Conservation (phyloP, 2,888 invertebrate species). For the Limnephilus rhombicus region DNA sequence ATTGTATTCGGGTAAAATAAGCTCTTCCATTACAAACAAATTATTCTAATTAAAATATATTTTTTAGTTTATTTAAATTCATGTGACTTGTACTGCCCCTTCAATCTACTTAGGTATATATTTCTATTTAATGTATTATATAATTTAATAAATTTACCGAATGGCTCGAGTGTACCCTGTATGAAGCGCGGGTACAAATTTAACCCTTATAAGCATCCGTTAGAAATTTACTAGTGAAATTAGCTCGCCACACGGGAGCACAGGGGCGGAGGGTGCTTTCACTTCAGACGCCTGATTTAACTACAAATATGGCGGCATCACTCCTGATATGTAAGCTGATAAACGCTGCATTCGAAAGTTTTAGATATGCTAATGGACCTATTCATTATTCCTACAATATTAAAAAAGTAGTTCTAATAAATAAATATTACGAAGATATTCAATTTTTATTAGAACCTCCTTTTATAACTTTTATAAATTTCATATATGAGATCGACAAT, state of each 20-base stretch:
- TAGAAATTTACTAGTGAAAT: conserved; percentile 58
- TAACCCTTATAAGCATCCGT: conserved; percentile 59
- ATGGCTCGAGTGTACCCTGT: conserved; percentile 42
- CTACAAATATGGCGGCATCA: background rate
- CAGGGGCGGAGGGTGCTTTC: conserved; percentile 24
- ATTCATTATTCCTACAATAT: background rate
- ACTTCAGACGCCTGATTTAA: background rate
- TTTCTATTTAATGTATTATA: background rate
- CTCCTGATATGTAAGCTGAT: background rate
- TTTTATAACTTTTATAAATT: too few relatives aligned
- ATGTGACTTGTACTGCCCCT: background rate
- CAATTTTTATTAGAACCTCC: too few relatives aligned
- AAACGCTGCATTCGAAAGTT: background rate
- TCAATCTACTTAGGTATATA: background rate
- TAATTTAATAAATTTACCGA: background rate
- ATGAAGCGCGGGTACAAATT: conserved; percentile 48
- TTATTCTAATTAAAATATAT: too few relatives aligned
- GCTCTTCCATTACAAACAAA: too few relatives aligned
- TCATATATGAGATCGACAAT: too few relatives aligned
- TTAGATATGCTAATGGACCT: background rate
- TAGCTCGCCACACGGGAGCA: conserved; percentile 40
- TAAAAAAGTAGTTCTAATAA: too few relatives aligned
- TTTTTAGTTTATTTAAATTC: background rate
- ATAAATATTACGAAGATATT: too few relatives aligned
- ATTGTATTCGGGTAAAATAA: too few relatives aligned